phyloP scores from a whole-genome alignment of 2,113 vertebrate species.

The Engraulis encrasicolus region DNA sequence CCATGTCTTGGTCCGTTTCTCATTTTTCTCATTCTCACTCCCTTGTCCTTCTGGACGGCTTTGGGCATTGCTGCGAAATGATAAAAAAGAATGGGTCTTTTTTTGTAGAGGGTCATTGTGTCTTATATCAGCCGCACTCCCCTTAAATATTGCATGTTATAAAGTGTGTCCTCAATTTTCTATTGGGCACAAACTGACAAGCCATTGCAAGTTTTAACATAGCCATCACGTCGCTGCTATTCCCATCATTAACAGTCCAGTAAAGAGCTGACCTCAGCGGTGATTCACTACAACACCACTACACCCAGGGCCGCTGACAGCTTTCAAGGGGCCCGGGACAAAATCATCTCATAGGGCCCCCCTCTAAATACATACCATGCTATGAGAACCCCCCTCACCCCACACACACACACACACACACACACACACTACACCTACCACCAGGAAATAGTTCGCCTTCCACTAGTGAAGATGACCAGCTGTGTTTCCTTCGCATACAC shows the following conservation, averaged over 20 bases:
- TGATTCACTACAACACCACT: no score
- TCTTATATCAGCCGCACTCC: conserved; percentile 21
- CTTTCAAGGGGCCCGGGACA: no score
- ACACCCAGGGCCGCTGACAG: no score
- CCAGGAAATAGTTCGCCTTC: conserved; percentile 45
- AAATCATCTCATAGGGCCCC: no score
- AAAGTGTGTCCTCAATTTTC: conserved; percentile 38
- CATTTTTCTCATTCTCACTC: neutral
- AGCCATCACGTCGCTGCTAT: conserved; percentile 46
- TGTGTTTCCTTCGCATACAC: neutral
- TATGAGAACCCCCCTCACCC: no score
- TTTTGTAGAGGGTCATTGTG: neutral
- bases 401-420: no score
- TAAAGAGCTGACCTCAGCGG: conserved; percentile 42
- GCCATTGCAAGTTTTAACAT: conserved; percentile 52
- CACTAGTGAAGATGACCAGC: conserved; percentile 33
- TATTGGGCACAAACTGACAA: neutral
- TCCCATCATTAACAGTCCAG: conserved; percentile 51
- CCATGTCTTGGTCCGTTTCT: neutral
- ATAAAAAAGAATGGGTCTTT: conserved; percentile 14
- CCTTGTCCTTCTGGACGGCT: conserved; percentile 22
- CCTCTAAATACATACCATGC: no score
- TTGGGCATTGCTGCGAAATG: neutral
- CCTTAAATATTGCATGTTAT: conserved; percentile 36
- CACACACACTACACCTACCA: conserved; percentile 49